These are phyloP conservation scores for Xenotilapia caudafasciata DNA, from an alignment of 2,113 vertebrate species.

Conservation along the genomic window DNA sequence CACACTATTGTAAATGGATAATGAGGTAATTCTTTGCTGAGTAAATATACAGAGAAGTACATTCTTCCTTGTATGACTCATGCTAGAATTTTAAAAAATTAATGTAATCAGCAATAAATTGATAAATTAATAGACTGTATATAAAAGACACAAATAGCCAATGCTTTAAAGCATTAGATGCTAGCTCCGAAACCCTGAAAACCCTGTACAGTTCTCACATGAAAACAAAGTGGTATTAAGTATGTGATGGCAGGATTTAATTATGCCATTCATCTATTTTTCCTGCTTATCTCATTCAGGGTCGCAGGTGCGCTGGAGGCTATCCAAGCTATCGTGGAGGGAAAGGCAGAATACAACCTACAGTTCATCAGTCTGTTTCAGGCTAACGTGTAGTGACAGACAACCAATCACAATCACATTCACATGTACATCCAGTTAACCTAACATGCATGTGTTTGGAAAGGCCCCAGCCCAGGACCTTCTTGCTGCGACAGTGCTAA, in stretches of 20 bases:
- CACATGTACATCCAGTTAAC: not conserved
- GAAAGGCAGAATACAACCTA: not conserved
- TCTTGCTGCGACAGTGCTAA: not conserved
- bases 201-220: not conserved
- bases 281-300: not conserved
- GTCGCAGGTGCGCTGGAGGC: not conserved
- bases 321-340: not conserved
- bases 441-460: not conserved
- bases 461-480: not conserved
- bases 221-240: not conserved
- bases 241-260: not conserved
- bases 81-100: not conserved
- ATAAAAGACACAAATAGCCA: not conserved
- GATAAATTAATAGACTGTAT: not conserved
- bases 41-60: not conserved
- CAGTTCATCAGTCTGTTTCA: not conserved
- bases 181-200: not conserved
- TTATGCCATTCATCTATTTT: not conserved
- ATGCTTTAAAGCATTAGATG: not conserved
- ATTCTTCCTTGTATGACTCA: not conserved
- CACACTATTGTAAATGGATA: not conserved
- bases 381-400: not conserved
- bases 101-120: not conserved
- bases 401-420: not conserved
- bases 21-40: not conserved